phyloP scores from a whole-genome alignment of 2,113 vertebrate species.

The Tupaia tana region DNA sequence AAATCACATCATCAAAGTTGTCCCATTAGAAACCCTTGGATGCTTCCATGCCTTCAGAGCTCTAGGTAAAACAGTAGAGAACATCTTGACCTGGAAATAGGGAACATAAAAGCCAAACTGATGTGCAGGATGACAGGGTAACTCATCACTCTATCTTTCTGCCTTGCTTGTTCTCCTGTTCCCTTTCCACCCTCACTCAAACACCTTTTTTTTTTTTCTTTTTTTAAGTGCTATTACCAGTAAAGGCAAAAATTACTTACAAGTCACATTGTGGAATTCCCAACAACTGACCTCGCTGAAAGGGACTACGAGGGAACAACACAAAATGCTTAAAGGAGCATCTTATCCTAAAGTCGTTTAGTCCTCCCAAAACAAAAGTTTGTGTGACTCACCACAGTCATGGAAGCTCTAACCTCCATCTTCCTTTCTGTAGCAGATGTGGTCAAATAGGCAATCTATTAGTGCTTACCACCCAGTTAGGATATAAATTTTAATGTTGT shows the following conservation, averaged over 20 bases:
- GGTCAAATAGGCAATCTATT: background rate
- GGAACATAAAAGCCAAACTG: conserved; percentile 5
- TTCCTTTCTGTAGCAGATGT: conserved; percentile 22
- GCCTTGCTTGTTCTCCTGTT: background rate
- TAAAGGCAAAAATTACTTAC: conserved; percentile 21
- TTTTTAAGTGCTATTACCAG: background rate
- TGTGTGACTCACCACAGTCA: background rate
- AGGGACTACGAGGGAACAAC: conserved; percentile 52
- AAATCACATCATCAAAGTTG: conserved; percentile 46
- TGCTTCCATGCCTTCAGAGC: background rate
- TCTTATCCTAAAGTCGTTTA: conserved; percentile 55
- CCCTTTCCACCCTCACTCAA: background rate
- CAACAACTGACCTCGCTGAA: background rate
- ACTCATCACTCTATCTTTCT: background rate
- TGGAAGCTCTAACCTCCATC: conserved; percentile 28
- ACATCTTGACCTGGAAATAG: conserved; percentile 64
- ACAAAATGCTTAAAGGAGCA: background rate
- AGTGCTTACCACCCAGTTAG: background rate
- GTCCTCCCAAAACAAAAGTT: conserved; percentile 22
- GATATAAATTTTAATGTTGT: background rate
- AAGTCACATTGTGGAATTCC: conserved; percentile 14
- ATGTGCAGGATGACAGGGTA: background rate
- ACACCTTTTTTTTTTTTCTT: background rate
- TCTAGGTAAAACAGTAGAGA: background rate
- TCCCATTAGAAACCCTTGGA: conserved; percentile 50